Percentiles rank a stretch among this genome's conserved stretches.
Evolutionary conservation across 1,140 invertebrate genomes (phyloP).

Genomic region (Dreissena rostriformis): DNA sequence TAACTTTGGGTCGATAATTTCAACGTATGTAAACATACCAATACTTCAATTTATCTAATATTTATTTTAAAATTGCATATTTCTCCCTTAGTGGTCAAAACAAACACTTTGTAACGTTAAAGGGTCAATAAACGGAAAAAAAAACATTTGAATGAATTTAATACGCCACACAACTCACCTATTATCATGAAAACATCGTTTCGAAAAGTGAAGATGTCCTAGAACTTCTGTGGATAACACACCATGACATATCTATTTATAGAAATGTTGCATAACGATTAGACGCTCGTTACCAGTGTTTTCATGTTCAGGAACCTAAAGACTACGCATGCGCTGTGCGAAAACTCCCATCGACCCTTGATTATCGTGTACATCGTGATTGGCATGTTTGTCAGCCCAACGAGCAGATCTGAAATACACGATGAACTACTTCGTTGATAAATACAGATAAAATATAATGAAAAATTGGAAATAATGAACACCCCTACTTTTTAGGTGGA

Average conservation of each 20-base stretch:
- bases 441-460: too few species aligned
- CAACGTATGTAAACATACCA: neutral
- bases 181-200: conserved; percentile 48
- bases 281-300: conserved; percentile 58
- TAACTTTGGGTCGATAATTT: too few species aligned
- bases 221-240: conserved; percentile 43
- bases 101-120: neutral
- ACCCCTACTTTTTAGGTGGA: too few species aligned
- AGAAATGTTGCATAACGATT: conserved; percentile 60
- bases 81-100: neutral
- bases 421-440: too few species aligned
- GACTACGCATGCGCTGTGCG: conserved; percentile 23
- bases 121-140: neutral
- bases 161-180: conserved; percentile 43
- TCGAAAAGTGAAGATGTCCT: conserved; percentile 43
- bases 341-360: conserved; percentile 48
- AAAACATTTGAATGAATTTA: too few species aligned
- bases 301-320: conserved; percentile 61
- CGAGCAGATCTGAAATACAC: conserved; percentile 54
- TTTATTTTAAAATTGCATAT: neutral
- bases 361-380: conserved; percentile 53
- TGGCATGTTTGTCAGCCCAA: conserved; percentile 59
- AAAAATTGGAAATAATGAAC: too few species aligned
- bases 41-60: neutral
- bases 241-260: conserved; percentile 60